Base-by-base conservation (phyloP, 2,888 invertebrate genomes). In the Chrysopilus asiliformis region DNA sequence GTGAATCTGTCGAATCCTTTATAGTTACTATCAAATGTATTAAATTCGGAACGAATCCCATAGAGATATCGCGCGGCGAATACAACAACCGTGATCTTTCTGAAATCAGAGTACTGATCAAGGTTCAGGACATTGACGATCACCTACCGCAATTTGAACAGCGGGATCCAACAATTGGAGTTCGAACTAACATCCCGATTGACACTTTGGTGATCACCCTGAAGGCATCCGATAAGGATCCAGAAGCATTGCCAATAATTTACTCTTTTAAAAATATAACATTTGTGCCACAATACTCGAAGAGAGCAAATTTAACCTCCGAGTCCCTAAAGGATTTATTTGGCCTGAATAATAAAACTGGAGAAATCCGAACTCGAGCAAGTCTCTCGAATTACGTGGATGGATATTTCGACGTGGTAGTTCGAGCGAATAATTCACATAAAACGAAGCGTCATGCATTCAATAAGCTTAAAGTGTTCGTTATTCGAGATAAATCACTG, bases 401-500 rank as follows among this genome's bases (percentile, higher is more conserved):
- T 60, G 71, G 83, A 18, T 69, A 72, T 58, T 71, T 79, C 59
- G 68, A 68, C 39, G 53, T 74, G 44, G 52, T 63, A 1, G 57
- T 78, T 10, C 65, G 71, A 10, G 79, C 78, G 1, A 78, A 76
- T 44, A 79, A 79, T 48, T 74, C 76, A 0, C 49, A 50, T 2
- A 60, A 66, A 6, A 47, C 56, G 0, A 67, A 67, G 19, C 60
- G 74, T 28, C 67, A 65, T 39, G 70, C 70, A 1, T 70, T 72
- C 36, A 64, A 72, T 26, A 52, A 51, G 36, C 43, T 60, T 2
- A 60, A 81, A 68, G 72, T 83, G 33, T 80, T 77, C 40, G 70
- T 84, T 3, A 71, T 83, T 1, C 67, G 82, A 4, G 82, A 82
- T 44, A 67, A 79, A 10, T 81, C 82, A 20, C 64, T 83, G 44